Evolutionary conservation across 2,888 invertebrate species (phyloP).

Genomic region (Synanthedon vespiformis): DNA sequence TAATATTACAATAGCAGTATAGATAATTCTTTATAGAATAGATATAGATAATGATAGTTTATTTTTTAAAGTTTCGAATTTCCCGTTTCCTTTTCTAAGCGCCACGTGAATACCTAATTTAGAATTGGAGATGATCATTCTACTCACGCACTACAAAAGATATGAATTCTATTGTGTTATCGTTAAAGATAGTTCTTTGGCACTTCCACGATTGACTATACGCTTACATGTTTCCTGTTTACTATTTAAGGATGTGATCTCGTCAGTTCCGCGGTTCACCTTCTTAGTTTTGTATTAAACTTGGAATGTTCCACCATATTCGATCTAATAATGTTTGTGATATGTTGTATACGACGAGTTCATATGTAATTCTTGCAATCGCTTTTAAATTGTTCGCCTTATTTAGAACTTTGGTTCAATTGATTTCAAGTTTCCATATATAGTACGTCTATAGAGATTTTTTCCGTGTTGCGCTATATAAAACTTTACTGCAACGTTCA

Average conservation of each 20-base stretch:
- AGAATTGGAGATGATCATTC: not conserved
- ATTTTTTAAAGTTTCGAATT: constrained; percentile 9
- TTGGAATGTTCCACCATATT: constrained; percentile 36
- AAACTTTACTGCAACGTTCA: too few species aligned
- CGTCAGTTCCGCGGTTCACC: constrained; percentile 12
- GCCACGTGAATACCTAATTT: constrained; percentile 10
- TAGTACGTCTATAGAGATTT: too few species aligned
- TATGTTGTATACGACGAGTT: constrained; percentile 17
- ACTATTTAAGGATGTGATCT: constrained; percentile 32
- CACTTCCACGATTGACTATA: constrained; percentile 3
- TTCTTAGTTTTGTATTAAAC: constrained; percentile 14
- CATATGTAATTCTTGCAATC: constrained; percentile 29
- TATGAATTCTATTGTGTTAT: too few species aligned
- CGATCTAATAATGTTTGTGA: constrained; percentile 18
- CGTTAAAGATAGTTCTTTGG: not conserved
- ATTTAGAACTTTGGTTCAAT: constrained; percentile 41
- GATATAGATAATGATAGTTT: not conserved
- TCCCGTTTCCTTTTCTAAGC: constrained; percentile 23
- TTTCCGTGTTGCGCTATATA: too few species aligned
- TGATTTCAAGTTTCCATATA: constrained; percentile 2
- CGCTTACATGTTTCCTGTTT: constrained; percentile 5
- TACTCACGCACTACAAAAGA: too few species aligned
- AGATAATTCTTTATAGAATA: too few species aligned
- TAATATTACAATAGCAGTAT: too few species aligned
- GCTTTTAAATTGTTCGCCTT: constrained; percentile 27